These are phyloP conservation scores for Xenopus tropicalis DNA, from an alignment of 2,113 vertebrate genomes.

Conservation along the genomic window DNA sequence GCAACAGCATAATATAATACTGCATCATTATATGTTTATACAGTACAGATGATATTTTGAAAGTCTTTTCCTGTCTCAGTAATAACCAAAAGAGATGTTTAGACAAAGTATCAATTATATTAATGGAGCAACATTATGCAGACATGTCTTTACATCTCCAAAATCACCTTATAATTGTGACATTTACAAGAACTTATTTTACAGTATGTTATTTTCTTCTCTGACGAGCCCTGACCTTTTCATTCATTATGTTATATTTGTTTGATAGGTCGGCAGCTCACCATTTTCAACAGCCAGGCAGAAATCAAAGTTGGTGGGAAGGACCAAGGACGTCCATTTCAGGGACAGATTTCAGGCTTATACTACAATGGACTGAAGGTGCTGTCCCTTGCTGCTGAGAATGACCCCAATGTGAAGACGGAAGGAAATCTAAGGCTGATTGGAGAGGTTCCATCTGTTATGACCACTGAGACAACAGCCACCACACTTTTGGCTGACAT, in stretches of 20 bases:
- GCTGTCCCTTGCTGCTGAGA: constrained; percentile 87
- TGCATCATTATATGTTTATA: too few relatives aligned
- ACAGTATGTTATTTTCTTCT: too few relatives aligned
- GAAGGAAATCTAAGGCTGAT: constrained; percentile 88
- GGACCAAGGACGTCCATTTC: constrained; percentile 86
- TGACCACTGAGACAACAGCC: constrained; percentile 85
- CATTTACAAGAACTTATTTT: too few relatives aligned
- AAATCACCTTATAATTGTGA: too few relatives aligned
- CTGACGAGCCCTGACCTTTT: background rate
- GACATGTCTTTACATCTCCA: too few relatives aligned
- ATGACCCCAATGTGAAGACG: constrained; percentile 81
- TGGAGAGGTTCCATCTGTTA: constrained; percentile 81
- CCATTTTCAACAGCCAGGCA: constrained; percentile 96
- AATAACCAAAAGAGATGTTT: too few relatives aligned
- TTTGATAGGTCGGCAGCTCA: constrained; percentile 84
- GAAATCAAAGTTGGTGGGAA: constrained; percentile 88
- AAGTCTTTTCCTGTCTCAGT: too few relatives aligned
- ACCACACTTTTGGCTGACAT: constrained; percentile 86
- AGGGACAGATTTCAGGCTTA: constrained; percentile 91
- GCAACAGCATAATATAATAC: too few relatives aligned
- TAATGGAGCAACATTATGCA: too few relatives aligned
- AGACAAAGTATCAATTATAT: too few relatives aligned
- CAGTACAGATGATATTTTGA: too few relatives aligned
- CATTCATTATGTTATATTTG: background rate
- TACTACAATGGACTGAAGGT: constrained; percentile 95